Conservation (phyloP, 2,888 invertebrate genomes). For the Eubasilissa splendida region DNA sequence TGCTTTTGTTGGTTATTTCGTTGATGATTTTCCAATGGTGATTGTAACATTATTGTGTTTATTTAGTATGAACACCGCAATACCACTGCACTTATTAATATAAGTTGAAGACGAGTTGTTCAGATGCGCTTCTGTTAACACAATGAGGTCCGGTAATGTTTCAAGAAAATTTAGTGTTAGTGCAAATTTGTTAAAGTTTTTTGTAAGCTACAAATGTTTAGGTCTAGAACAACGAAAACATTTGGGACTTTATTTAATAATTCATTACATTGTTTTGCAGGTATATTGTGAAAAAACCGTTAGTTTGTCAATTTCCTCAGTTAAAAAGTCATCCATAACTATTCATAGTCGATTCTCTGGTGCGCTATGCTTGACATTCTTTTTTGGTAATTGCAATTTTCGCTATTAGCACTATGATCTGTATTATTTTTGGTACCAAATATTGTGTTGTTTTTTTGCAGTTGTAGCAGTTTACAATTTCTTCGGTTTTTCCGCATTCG, state of each 20-base stretch:
- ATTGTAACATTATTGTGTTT: too few relatives aligned
- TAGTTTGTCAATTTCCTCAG: too few relatives aligned
- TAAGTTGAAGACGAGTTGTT: neutral
- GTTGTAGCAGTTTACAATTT: neutral
- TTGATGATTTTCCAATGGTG: too few relatives aligned
- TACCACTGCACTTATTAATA: neutral
- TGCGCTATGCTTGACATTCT: neutral
- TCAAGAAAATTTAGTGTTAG: neutral
- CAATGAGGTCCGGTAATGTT: too few relatives aligned
- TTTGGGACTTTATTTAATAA: neutral
- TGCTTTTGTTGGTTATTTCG: too few relatives aligned
- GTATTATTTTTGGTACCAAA: neutral
- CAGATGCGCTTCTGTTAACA: too few relatives aligned
- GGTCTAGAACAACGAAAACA: neutral
- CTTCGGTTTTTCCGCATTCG: neutral
- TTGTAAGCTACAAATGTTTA: neutral
- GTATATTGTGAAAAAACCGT: neutral
- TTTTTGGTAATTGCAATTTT: neutral
- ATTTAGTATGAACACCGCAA: neutral
- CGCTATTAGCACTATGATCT: neutral
- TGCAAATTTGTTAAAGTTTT: neutral
- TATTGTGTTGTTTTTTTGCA: neutral
- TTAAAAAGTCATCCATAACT: too few relatives aligned
- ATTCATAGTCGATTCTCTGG: neutral
- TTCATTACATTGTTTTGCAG: neutral